A percentile compares a stretch with the other conserved stretches of the same genome.
These are phyloP conservation scores for Styela plicata DNA, from an alignment of 23 tunicate species.

Conservation along the genomic window DNA sequence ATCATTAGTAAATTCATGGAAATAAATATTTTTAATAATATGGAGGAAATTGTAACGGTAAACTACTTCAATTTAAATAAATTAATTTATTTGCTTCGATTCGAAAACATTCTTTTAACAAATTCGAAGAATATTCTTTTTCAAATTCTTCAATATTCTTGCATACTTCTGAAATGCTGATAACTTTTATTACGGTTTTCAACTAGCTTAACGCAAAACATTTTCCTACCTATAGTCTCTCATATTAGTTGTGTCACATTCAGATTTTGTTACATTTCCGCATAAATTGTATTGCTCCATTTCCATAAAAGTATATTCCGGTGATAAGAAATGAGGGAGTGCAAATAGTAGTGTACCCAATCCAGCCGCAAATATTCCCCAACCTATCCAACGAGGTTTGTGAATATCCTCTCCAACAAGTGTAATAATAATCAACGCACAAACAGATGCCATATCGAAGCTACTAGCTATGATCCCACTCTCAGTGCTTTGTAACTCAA, in stretches of 20 bases:
- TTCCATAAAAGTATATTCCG: constrained; percentile 41
- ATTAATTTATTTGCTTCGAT: too few species aligned
- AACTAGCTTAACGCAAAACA: too few species aligned
- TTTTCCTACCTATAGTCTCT: constrained; percentile 67
- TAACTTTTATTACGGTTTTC: too few species aligned
- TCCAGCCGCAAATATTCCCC: constrained; percentile 73
- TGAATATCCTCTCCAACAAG: constrained; percentile 63
- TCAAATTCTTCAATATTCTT: too few species aligned
- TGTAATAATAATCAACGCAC: constrained; percentile 49
- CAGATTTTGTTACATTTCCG: constrained; percentile 18
- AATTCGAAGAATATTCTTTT: too few species aligned
- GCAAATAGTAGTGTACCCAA: constrained; percentile 56
- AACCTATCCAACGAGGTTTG: constrained; percentile 77
- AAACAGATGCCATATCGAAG: constrained; percentile 60
- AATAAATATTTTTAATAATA: too few species aligned
- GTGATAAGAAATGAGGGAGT: constrained; percentile 74
- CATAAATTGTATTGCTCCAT: constrained; percentile 42
- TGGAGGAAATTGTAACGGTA: too few species aligned
- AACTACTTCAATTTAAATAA: too few species aligned
- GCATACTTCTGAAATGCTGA: too few species aligned
- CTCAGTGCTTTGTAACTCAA: constrained; percentile 69
- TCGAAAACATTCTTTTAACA: too few species aligned
- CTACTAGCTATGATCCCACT: constrained; percentile 71
- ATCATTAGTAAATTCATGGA: too few species aligned
- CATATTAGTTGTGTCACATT: constrained; percentile 48